Conservation (phyloP, 2,797 vertebrate species). For the Microctenopoma lineatum region DNA sequence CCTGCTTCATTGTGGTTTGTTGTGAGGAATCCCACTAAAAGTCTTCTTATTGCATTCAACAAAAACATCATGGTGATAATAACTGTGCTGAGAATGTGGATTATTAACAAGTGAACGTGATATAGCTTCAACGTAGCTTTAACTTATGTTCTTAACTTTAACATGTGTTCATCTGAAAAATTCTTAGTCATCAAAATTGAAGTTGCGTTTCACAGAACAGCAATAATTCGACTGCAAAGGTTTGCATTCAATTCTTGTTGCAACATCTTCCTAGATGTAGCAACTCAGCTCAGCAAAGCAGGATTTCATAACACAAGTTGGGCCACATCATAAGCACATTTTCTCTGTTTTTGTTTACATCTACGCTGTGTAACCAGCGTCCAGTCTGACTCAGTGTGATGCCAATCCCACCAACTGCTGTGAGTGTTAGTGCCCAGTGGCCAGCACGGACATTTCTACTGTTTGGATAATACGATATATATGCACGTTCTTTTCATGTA, state of each 20-base stretch:
- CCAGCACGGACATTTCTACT: constrained; percentile 56
- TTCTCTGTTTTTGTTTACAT: constrained; percentile 72
- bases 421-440: constrained; percentile 34
- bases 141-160: too few species aligned
- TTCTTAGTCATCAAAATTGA: not conserved
- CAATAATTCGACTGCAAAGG: not conserved
- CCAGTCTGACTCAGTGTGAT: constrained; percentile 56
- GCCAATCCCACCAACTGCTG: constrained; percentile 50
- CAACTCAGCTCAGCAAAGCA: not conserved
- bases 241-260: not conserved
- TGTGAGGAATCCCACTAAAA: constrained; percentile 13
- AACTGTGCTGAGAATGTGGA: not conserved
- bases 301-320: constrained; percentile 43
- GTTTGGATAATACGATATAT: constrained; percentile 58
- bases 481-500: constrained; percentile 58
- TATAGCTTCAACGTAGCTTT: not conserved
- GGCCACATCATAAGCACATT: constrained; percentile 11
- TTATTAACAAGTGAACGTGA: not conserved
- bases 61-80: not conserved
- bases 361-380: constrained; percentile 9
- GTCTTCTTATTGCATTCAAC: not conserved
- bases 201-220: not conserved
- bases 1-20: constrained; percentile 9
- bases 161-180: not conserved
- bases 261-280: not conserved